Base-by-base conservation (phyloP, 2,888 invertebrate species). In the Tillus elongatus region DNA sequence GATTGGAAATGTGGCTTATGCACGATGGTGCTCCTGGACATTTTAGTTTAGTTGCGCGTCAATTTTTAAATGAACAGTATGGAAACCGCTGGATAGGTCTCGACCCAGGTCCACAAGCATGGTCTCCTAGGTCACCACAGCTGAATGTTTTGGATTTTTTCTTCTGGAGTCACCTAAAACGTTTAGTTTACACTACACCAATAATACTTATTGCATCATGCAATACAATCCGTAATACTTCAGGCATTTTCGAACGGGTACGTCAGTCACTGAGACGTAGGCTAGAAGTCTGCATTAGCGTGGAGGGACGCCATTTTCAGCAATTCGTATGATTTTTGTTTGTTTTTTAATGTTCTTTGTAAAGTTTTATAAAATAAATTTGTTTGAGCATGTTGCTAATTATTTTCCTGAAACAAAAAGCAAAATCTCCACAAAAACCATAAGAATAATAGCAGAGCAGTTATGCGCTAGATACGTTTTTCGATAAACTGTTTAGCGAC, bases 111-210 rank as follows among this genome's bases (percentile, higher is more conserved):
- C 6, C 24, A 19, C 24, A 19, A n/a, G 24, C 24, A 8, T 19
- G 24, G 24, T 19, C 24, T n/a, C 24, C 24, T 19, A 6, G 24
- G 24, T 19, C 24, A 8, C 24, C 24, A 19, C 6, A 19, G 6
- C 24, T n/a, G n/a, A 19, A 19, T n/a, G n/a, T 19, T 19, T 19
- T 19, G n/a, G 6, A 19, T 19, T 19, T 19, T 19, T 19, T 19
- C 24, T 19, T 19, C 24, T 19, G 24, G 24, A n/a, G n/a, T 19
- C 24, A 19, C n/a, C n/a, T 19, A n/a, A 19, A 19, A 19, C 6
- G 24, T 19, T 19, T 19, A 19, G 24, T 19, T 6, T 19, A 19
- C 24, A 19, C 6, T 8, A 19, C 24, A 6, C 24, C 24, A 19
- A n/a, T 19, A 8, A 6, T 8, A 6, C 6, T 19, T n/a, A n/a